These are phyloP conservation scores for Loriculus beryllinus DNA, from an alignment of 2,797 vertebrate genomes.

Conservation along the genomic window DNA sequence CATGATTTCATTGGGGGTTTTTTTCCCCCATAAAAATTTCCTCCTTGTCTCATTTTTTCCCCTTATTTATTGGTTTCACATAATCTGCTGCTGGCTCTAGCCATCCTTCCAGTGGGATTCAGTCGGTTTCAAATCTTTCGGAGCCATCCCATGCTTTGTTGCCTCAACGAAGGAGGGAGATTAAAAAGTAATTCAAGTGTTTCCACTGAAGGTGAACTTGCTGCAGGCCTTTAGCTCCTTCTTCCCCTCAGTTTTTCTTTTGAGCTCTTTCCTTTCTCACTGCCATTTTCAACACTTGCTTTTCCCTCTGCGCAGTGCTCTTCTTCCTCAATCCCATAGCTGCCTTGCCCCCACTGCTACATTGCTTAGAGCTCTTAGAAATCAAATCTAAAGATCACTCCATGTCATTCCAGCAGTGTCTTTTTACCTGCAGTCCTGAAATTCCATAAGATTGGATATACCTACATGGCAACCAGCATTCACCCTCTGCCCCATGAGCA, in stretches of 20 bases:
- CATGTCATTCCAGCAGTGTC: not conserved
- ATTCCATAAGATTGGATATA: not conserved
- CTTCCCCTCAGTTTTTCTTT: not conserved
- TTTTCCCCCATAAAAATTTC: not conserved
- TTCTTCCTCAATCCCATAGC: not conserved
- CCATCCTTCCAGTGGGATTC: not conserved
- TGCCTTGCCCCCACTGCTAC: not conserved
- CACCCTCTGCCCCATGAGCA: accelerated
- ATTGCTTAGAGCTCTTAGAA: not conserved
- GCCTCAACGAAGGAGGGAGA: not conserved
- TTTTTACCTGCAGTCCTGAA: not conserved
- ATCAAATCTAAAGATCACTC: not conserved
- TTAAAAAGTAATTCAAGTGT: not conserved
- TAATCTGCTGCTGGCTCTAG: not conserved
- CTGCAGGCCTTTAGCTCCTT: not conserved
- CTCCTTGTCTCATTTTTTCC: not conserved
- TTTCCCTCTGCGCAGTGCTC: not conserved
- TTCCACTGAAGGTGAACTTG: not conserved
- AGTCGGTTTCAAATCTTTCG: not conserved
- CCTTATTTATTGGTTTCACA: not conserved
- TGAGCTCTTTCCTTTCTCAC: not conserved
- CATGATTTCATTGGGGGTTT: not conserved
- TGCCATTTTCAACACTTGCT: not conserved
- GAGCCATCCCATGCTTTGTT: not conserved
- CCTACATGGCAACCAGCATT: not conserved